These are phyloP conservation scores for Leptinotarsa peninsularis DNA, from an alignment of 2,888 invertebrate genomes.

Conservation along the genomic window DNA sequence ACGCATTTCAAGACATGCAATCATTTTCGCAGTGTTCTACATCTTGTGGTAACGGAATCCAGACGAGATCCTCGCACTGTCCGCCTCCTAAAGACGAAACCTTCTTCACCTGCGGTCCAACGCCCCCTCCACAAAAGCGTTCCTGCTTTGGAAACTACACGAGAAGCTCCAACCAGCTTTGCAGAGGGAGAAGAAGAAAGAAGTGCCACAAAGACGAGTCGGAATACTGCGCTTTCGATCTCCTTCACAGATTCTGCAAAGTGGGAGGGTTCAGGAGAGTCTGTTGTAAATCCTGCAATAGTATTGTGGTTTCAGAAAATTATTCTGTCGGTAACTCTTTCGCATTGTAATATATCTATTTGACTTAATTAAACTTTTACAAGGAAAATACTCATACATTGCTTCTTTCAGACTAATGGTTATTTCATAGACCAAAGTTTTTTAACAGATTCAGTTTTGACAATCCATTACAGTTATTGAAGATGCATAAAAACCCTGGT, in stretches of 20 bases:
- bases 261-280: constrained; percentile 68
- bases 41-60: constrained; percentile 72
- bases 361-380: too few relatives aligned
- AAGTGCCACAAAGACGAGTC: constrained; percentile 58
- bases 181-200: constrained; percentile 54
- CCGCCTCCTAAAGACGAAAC: constrained; percentile 67
- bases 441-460: too few relatives aligned
- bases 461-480: too few relatives aligned
- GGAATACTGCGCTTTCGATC: constrained; percentile 69
- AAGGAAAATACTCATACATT: too few relatives aligned
- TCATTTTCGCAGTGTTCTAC: constrained; percentile 70
- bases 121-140: constrained; percentile 68
- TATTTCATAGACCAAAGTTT: too few relatives aligned
- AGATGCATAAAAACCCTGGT: too few relatives aligned
- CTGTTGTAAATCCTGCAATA: constrained; percentile 71
- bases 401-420: too few relatives aligned
- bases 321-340: background rate
- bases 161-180: constrained; percentile 53
- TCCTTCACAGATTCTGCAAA: constrained; percentile 59
- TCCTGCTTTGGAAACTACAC: constrained; percentile 66
- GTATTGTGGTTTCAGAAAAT: background rate
- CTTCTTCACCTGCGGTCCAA: constrained; percentile 69
- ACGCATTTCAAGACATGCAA: background rate
- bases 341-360: background rate
- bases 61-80: constrained; percentile 69